phyloP scores from a whole-genome alignment of 2,113 vertebrate genomes.

The Scortum barcoo region DNA sequence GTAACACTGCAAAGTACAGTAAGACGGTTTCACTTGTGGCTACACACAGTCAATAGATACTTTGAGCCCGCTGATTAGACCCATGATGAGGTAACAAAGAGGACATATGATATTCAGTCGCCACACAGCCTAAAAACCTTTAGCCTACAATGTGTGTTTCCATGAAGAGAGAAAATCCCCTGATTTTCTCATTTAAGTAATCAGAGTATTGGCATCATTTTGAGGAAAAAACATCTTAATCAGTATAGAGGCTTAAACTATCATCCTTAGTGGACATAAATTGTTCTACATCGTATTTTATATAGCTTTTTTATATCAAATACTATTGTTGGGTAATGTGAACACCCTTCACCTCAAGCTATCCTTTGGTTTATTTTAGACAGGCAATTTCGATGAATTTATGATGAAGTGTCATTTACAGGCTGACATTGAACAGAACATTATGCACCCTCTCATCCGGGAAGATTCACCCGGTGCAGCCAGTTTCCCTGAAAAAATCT shows the following conservation, averaged over 20 bases:
- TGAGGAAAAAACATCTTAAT: background rate
- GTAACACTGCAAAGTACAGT: slow-evolving; percentile 33
- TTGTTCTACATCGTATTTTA: background rate
- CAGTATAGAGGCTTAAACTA: background rate
- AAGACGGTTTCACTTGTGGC: background rate
- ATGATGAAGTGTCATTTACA: background rate
- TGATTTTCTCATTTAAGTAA: background rate
- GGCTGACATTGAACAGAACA: background rate
- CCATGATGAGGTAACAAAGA: slow-evolving; percentile 7
- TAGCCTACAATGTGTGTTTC: slow-evolving; percentile 21
- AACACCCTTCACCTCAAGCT: background rate
- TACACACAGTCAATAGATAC: slow-evolving; percentile 20
- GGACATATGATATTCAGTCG: background rate
- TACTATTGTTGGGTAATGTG: background rate
- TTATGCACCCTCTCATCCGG: background rate
- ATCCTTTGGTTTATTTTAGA: background rate
- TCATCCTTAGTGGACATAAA: background rate
- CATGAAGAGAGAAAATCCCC: background rate
- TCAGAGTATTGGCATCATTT: background rate
- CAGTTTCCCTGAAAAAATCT: background rate
- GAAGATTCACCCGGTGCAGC: background rate
- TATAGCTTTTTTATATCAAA: background rate
- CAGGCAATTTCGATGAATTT: background rate
- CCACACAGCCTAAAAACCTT: slow-evolving; percentile 8
- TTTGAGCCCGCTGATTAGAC: slow-evolving; percentile 34